Evolutionary conservation across 2,888 invertebrate genomes (phyloP).

Genomic region (Drosophila rubida): DNA sequence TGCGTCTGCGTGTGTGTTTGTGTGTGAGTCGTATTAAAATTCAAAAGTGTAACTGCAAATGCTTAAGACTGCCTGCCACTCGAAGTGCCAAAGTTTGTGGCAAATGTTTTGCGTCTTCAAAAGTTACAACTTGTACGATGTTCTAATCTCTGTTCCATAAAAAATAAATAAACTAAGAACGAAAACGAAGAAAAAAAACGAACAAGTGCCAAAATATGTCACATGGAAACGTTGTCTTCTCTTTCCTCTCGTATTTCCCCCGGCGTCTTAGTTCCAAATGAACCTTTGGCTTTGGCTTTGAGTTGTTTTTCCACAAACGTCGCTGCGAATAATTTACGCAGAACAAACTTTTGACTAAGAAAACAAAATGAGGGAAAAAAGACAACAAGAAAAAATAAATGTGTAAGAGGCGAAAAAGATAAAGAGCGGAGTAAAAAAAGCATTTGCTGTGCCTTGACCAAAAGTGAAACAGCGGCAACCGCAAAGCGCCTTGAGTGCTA

Average conservation of each 20-base stretch:
- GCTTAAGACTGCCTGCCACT: slow-evolving; percentile 39
- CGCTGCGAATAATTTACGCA: slow-evolving; percentile 77
- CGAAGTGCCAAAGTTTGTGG: slow-evolving; percentile 60
- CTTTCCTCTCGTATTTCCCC: neutral
- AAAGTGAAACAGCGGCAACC: slow-evolving; percentile 66
- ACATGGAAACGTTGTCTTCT: slow-evolving; percentile 52
- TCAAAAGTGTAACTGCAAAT: slow-evolving; percentile 45
- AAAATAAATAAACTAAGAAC: slow-evolving; percentile 40
- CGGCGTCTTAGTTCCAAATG: slow-evolving; percentile 27
- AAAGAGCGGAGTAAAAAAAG: slow-evolving; percentile 5
- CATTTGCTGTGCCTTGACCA: slow-evolving; percentile 59
- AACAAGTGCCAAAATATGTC: slow-evolving; percentile 77
- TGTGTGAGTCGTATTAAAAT: slow-evolving; percentile 40
- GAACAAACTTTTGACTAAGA: slow-evolving; percentile 68
- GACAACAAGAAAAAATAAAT: slow-evolving; percentile 18
- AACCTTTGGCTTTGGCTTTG: slow-evolving; percentile 57
- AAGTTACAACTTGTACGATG: slow-evolving; percentile 75
- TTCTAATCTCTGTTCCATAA: slow-evolving; percentile 71
- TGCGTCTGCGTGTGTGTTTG: neutral
- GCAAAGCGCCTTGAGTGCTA: slow-evolving; percentile 69
- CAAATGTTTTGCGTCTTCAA: slow-evolving; percentile 63
- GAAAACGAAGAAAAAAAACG: slow-evolving; percentile 12
- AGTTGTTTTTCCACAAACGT: slow-evolving; percentile 68
- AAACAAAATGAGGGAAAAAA: slow-evolving; percentile 42
- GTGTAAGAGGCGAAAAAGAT: slow-evolving; percentile 11